Base-by-base conservation (phyloP, 2,113 vertebrate genomes). In the Engystomops pustulosus region DNA sequence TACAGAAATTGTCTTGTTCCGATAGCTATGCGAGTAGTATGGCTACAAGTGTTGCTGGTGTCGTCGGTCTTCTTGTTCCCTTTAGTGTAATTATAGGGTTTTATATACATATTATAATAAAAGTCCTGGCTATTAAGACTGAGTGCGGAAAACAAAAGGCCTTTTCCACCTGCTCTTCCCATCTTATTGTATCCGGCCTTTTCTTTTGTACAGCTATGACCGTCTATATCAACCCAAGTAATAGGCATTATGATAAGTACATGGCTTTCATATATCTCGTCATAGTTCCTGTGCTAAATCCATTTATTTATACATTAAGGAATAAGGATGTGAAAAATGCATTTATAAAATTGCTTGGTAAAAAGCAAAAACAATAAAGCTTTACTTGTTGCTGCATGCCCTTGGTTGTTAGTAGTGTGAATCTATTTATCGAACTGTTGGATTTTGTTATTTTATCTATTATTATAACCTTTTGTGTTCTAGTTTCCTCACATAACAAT, bases 1-100 rank as follows among this genome's bases (percentile, higher is more conserved):
- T 91, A 2, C 71, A 87, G 17, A 53, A 3, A 6, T 74, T 91
- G 80, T 87, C 88, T 34, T 91, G 89, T 36, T 68, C 60, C 9
- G 20, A 49, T 51, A 15, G 62, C 12, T 55, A 55, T 6, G 6
- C 25, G 2, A 84, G n/a, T 20, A 38, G 44, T 27, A 20, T 69
- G 7, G 12, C 41, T 10, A 53, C 62, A 32, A 80, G 41, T 14
- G 18, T 65, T 0, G 23, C 12, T 2, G 6, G 44, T 51, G 38
- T 80, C 9, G n/a, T 80, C 34, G 44, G 41, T 15, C 30, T 23
- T 12, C 23, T 69, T 51, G 6, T 32, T 14, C 60, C 79, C 18
- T 80, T 80, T 23, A n/a, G 18, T 17, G 4, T 45, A 10, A 69
- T 80, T 17, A 49, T 80, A 5, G 15, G 23, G 11, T n/a, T 69